phyloP scores from a whole-genome alignment of 2,797 vertebrate genomes.

The Rhinatrema bivittatum region DNA sequence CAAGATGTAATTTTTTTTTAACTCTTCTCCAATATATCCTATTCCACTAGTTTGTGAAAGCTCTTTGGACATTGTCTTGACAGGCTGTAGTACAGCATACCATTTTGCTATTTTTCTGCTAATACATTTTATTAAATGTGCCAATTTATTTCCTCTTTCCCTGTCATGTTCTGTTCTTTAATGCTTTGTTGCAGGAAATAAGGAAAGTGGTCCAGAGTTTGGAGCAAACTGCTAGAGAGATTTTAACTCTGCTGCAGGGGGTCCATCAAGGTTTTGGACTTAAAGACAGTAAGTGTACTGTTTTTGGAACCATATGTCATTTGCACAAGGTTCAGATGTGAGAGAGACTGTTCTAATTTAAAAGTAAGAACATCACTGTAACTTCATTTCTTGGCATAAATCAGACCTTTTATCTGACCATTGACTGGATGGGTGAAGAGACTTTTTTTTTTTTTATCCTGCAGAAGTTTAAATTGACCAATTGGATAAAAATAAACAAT shows the following conservation, averaged over 20 bases:
- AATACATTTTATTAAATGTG: background rate
- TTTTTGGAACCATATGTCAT: too few species aligned
- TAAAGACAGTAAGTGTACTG: conserved; percentile 79
- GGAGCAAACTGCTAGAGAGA: conserved; percentile 92
- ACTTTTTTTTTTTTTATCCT: too few species aligned
- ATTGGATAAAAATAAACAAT: too few species aligned
- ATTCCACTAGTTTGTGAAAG: rapidly evolving
- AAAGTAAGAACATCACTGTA: too few species aligned
- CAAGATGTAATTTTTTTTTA: background rate
- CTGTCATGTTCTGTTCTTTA: background rate
- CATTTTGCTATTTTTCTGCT: background rate
- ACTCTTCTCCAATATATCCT: background rate
- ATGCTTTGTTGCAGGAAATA: conserved; percentile 74
- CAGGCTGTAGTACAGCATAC: background rate
- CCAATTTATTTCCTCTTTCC: background rate
- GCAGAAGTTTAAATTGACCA: too few species aligned
- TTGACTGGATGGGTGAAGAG: too few species aligned
- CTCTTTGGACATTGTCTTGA: background rate
- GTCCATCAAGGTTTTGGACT: conserved; percentile 90
- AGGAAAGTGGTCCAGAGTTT: conserved; percentile 85
- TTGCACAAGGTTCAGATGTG: too few species aligned
- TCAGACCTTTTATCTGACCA: too few species aligned
- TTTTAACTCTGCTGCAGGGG: conserved; percentile 86
- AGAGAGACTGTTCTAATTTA: too few species aligned
- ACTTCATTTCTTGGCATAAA: too few species aligned